Evolutionary conservation across 2,113 vertebrate species (phyloP).

Genomic region (Paramisgurnus dabryanus): DNA sequence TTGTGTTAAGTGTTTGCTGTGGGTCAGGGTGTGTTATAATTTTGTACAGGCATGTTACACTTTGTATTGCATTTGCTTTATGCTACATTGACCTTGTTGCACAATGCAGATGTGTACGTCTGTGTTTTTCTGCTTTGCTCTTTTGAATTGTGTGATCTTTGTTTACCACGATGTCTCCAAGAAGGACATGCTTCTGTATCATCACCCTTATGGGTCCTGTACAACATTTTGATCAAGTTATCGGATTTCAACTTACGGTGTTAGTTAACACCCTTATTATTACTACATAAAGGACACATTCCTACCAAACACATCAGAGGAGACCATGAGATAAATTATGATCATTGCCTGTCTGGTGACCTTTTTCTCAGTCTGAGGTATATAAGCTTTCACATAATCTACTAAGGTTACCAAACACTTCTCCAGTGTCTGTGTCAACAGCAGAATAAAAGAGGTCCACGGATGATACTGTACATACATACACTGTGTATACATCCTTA

Average conservation of each 20-base stretch:
- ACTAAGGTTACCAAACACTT: not conserved
- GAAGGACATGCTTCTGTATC: no score
- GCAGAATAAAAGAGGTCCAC: no score
- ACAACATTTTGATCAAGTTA: no score
- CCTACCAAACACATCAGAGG: conserved; percentile 13
- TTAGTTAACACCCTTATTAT: no score
- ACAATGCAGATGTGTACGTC: not conserved
- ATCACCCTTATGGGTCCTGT: no score
- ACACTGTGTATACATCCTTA: conserved; percentile 8
- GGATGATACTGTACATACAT: no score
- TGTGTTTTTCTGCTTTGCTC: not conserved
- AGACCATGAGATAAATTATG: conserved; percentile 35
- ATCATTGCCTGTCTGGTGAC: conserved; percentile 28
- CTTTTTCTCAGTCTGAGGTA: conserved; percentile 38
- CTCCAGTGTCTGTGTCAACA: not conserved
- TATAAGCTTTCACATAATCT: conserved; percentile 15
- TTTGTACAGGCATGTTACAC: not conserved
- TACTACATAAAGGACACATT: no score
- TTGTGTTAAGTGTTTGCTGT: conserved; percentile 4
- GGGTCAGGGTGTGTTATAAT: not conserved
- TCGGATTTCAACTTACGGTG: no score
- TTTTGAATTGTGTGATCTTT: no score
- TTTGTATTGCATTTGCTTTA: not conserved
- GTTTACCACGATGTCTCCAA: no score
- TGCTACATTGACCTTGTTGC: not conserved